Conservation (phyloP, 1,140 invertebrate species). For the Psix sp. region DNA sequence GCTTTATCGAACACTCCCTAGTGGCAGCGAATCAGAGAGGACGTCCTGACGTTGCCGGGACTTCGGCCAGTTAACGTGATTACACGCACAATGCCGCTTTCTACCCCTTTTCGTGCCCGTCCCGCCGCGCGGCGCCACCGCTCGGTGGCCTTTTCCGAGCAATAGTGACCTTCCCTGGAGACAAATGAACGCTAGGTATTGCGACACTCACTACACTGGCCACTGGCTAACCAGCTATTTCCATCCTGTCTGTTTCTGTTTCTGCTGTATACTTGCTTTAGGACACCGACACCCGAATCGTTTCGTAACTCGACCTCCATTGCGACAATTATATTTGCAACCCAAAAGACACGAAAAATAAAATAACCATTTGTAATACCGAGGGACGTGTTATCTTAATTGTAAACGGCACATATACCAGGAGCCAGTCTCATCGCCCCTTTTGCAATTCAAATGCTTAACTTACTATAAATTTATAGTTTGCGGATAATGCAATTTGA, state of each 20-base stretch:
- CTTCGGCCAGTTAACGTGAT: constrained; percentile 70
- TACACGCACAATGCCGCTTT: constrained; percentile 70
- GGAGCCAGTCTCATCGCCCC: constrained; percentile 39
- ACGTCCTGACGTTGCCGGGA: constrained; percentile 58
- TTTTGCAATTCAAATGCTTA: constrained; percentile 51
- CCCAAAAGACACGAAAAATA: constrained; percentile 52
- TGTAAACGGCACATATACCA: constrained; percentile 42
- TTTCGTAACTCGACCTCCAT: constrained; percentile 46
- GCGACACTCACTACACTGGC: constrained; percentile 54
- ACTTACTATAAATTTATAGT: constrained; percentile 49
- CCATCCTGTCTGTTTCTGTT: constrained; percentile 56
- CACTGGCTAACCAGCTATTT: constrained; percentile 60
- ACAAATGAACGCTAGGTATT: constrained; percentile 60
- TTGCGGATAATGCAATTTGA: constrained; percentile 51
- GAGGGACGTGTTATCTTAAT: constrained; percentile 56
- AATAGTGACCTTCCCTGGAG: constrained; percentile 59
- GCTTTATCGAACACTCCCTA: constrained; percentile 59
- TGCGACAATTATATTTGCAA: constrained; percentile 60
- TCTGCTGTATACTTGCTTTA: constrained; percentile 51
- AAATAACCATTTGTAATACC: constrained; percentile 57
- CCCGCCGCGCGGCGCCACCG: constrained; percentile 44
- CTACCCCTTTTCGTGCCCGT: constrained; percentile 64
- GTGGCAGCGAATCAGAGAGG: constrained; percentile 60
- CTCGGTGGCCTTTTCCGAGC: constrained; percentile 58
- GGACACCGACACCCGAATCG: constrained; percentile 53